phyloP scores from a whole-genome alignment of 2,888 invertebrate genomes.

The Hypolimnas misippus region DNA sequence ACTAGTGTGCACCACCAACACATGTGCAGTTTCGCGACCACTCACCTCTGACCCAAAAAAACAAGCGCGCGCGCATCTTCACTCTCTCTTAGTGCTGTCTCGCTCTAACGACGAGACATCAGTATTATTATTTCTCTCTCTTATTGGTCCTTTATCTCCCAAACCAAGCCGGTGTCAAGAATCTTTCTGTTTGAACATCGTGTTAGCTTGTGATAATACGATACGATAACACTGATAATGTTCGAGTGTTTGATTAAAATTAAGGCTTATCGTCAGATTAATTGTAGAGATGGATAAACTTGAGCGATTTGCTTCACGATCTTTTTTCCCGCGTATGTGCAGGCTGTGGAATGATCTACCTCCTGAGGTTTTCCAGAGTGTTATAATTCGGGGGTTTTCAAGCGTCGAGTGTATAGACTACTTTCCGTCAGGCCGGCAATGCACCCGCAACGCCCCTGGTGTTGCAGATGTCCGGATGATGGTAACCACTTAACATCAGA shows the following conservation, averaged over 20 bases:
- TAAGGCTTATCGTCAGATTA: not conserved
- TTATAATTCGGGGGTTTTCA: too few relatives aligned
- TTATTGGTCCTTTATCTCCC: not conserved
- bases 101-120: not conserved
- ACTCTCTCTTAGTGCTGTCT: slow-evolving; percentile 26
- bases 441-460: too few relatives aligned
- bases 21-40: slow-evolving; percentile 51
- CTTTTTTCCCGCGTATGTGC: too few relatives aligned
- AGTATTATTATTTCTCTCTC: not conserved
- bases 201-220: slow-evolving; percentile 6
- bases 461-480: too few relatives aligned
- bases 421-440: too few relatives aligned
- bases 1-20: slow-evolving; percentile 14
- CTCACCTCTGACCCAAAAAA: slow-evolving; percentile 60
- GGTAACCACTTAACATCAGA: too few relatives aligned
- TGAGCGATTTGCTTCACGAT: too few relatives aligned
- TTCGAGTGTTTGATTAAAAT: not conserved
- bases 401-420: too few relatives aligned
- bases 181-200: not conserved
- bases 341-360: too few relatives aligned
- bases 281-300: not conserved
- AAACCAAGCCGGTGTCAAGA: slow-evolving; percentile 6
- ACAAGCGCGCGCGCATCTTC: slow-evolving; percentile 48
- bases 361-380: too few relatives aligned
- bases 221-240: slow-evolving; percentile 7